These are phyloP conservation scores for Bombus impatiens DNA, from an alignment of 1,140 invertebrate genomes.

Conservation along the genomic window DNA sequence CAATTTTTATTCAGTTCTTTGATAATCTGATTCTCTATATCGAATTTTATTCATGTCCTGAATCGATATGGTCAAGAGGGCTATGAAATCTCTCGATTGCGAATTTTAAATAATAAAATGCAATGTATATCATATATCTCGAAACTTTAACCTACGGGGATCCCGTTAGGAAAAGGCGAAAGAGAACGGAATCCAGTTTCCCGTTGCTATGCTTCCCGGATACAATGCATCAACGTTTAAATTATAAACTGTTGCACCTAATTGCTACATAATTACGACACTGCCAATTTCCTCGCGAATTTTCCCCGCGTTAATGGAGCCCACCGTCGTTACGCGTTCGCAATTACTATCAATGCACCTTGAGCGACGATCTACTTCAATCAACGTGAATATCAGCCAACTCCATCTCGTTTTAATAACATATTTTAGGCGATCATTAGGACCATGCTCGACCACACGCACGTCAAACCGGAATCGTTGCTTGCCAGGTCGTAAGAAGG, in stretches of 20 bases:
- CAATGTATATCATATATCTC: too few relatives aligned
- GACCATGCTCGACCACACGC: constrained; percentile 55
- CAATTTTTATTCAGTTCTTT: too few relatives aligned
- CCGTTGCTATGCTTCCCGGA: too few relatives aligned
- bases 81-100: too few relatives aligned
- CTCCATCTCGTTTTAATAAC: constrained; percentile 60
- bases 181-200: background rate
- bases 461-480: constrained; percentile 5
- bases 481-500: background rate
- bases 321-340: background rate
- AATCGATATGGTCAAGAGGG: too few relatives aligned
- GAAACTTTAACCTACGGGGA: too few relatives aligned
- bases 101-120: too few relatives aligned
- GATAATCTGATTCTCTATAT: too few relatives aligned
- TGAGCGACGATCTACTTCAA: constrained; percentile 7
- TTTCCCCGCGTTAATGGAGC: background rate
- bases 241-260: background rate
- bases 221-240: background rate
- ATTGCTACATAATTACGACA: constrained; percentile 9
- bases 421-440: constrained; percentile 68
- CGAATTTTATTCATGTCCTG: too few relatives aligned
- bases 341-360: constrained; percentile 46
- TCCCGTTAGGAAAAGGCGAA: background rate
- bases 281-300: background rate
- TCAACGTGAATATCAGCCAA: constrained; percentile 28